Base-by-base conservation (phyloP, 2,113 vertebrate species). In the Gallinago media region DNA sequence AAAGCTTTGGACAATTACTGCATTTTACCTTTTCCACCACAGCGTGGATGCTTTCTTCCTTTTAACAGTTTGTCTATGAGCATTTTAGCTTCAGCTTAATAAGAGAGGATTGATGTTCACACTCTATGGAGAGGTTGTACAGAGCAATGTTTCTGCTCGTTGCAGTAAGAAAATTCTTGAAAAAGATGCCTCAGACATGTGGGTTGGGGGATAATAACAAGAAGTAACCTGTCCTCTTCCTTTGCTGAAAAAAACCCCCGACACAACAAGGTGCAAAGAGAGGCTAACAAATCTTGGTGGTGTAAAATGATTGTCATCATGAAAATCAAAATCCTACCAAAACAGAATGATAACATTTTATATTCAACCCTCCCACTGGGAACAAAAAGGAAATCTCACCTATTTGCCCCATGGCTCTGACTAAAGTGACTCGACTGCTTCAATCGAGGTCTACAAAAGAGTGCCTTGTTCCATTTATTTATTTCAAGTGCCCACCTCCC, bases 1-100 rank as follows among this genome's bases (percentile, higher is more conserved):
- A 97, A 97, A 95, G 91, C 63, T 92, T 97, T 94, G 91, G 94
- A 95, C 94, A 97, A 96, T 97, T 97, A 96, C 88, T 72, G 54
- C 83, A 63, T 95, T 96, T 92, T 96, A 91, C 92, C 71, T 91
- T 96, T 96, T 47, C 46, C 49, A 76, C 96, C 71, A 46, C 91
- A 88, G 77, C 6, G 2, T 93, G 85, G 85, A 93, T 92, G 92
- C 89, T 96, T 96, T 96, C 82, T 88, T 94, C 85, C 92, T 96
- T 81, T 81, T 85, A 97, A 88, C 89, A 78, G 63, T 89, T 88
- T 93, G 83, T 92, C 91, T 91, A 93, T 70, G 92, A 97, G 85
- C 68, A 79, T 95, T 97, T 97, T 91, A 95, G 85, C 87, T 95
- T 78, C 91, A 95, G 80, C 72, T 95, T 97, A 97, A 89, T 95